Evolutionary conservation across 2,113 vertebrate genomes (phyloP).

Genomic region (Emydocephalus ijimae): DNA sequence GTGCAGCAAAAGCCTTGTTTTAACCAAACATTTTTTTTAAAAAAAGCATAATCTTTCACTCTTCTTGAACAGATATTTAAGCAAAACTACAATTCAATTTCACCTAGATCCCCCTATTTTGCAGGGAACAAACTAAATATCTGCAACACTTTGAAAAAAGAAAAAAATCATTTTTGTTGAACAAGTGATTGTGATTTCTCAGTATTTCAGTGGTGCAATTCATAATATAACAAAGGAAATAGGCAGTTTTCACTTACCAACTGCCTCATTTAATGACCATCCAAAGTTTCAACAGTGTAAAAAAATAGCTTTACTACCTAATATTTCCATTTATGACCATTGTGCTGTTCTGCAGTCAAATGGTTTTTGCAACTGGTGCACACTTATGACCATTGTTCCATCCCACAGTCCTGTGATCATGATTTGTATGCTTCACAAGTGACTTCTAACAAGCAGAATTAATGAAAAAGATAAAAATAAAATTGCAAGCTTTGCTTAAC

Average conservation of each 20-base stretch:
- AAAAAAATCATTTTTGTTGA: not conserved
- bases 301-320: not conserved
- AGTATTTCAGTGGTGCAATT: not conserved
- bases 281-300: not conserved
- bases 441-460: too few species aligned
- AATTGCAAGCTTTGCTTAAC: too few species aligned
- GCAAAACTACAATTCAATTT: not conserved
- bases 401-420: too few species aligned
- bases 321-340: too few species aligned
- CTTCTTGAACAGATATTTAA: not conserved
- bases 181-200: not conserved
- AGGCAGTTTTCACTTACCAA: not conserved
- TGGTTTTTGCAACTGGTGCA: too few species aligned
- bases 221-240: not conserved
- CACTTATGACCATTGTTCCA: not conserved
- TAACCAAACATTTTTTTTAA: not conserved
- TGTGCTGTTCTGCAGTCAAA: too few species aligned
- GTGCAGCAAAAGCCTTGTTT: not conserved
- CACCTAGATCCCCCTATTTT: not conserved
- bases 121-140: not conserved
- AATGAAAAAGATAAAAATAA: too few species aligned
- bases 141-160: not conserved
- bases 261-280: not conserved
- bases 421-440: too few species aligned
- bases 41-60: not conserved